Conservation (phyloP, 2,113 vertebrate species). For the Esox niger region DNA sequence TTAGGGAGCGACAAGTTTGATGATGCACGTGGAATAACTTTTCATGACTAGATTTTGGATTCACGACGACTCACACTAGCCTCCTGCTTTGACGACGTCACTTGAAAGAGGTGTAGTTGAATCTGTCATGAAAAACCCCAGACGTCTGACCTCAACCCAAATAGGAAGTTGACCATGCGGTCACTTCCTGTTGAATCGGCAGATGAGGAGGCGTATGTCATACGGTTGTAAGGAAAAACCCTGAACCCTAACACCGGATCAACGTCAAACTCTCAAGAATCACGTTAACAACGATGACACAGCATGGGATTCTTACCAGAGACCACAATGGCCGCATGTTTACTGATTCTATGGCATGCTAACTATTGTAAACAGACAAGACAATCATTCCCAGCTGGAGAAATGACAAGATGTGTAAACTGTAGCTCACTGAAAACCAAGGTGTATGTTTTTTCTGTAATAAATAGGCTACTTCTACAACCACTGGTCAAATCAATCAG, state of each 20-base stretch:
- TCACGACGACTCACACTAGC: conserved; percentile 36
- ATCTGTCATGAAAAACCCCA: conserved; percentile 25
- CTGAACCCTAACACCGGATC: no score
- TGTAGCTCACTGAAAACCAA: background rate
- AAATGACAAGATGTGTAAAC: background rate
- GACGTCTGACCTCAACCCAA: conserved; percentile 35
- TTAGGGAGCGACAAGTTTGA: no score
- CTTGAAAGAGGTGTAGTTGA: conserved; percentile 4
- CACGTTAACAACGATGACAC: no score
- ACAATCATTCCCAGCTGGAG: background rate
- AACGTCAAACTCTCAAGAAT: background rate
- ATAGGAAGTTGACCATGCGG: conserved; percentile 37
- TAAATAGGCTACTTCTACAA: background rate
- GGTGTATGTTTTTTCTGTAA: background rate
- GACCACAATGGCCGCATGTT: background rate
- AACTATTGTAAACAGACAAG: background rate
- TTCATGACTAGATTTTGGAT: conserved; percentile 12
- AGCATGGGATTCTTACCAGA: background rate
- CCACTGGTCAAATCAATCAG: background rate
- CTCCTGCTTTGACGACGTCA: conserved; percentile 42
- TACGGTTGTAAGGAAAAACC: background rate
- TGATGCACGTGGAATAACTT: background rate
- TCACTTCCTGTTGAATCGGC: conserved; percentile 27
- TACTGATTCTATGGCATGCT: background rate
- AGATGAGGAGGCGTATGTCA: conserved; percentile 17